Evolutionary conservation across 2,888 invertebrate species (phyloP).

Genomic region (Diarsia rubi): DNA sequence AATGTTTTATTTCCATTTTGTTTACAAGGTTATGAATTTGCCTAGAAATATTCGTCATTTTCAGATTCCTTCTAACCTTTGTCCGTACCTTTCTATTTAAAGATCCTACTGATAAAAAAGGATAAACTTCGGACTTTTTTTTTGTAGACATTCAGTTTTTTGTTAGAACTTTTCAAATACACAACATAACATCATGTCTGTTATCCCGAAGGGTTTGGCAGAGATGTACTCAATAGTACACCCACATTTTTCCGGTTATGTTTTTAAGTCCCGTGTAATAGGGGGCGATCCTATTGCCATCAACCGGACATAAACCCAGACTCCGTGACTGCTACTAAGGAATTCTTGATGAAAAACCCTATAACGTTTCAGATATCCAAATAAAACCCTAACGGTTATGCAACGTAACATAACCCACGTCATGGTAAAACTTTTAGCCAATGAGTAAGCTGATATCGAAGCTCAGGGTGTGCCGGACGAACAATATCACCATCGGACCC

Average conservation of each 20-base stretch:
- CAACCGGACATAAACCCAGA: too few species aligned
- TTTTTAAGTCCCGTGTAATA: too few species aligned
- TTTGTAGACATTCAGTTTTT: neutral
- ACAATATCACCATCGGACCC: slow-evolving; percentile 14
- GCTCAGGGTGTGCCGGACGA: neutral
- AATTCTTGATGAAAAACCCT: too few species aligned
- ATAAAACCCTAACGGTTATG: neutral
- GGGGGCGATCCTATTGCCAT: too few species aligned
- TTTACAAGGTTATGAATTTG: neutral
- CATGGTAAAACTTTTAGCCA: neutral
- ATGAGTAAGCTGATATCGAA: neutral
- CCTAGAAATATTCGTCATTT: neutral
- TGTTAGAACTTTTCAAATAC: neutral
- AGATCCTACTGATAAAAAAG: neutral
- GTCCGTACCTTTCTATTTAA: neutral
- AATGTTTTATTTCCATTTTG: neutral
- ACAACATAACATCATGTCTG: neutral
- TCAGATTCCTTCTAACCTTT: neutral
- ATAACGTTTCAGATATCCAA: neutral
- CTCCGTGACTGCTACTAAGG: too few species aligned
- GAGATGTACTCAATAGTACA: too few species aligned
- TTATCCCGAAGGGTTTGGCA: too few species aligned
- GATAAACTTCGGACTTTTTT: neutral
- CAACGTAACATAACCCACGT: neutral
- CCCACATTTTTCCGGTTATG: too few species aligned